Percentiles rank a stretch among this genome's conserved stretches.
Conservation (phyloP, 2,797 vertebrate species). For the Xenentodon cancila region DNA sequence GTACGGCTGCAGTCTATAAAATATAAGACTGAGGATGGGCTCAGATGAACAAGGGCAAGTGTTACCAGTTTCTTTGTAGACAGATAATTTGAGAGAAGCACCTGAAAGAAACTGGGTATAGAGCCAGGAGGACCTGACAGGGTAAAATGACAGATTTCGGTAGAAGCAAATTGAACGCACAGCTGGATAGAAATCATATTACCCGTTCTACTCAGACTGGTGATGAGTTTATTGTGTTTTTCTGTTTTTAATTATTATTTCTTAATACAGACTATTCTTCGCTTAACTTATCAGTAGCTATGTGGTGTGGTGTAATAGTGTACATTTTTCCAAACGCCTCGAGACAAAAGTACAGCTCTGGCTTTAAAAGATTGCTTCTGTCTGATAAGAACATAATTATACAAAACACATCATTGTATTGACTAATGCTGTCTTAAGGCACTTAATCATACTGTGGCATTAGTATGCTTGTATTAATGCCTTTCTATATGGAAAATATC, state of each 20-base stretch:
- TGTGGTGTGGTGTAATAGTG: constrained; percentile 49
- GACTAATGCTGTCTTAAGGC: constrained; percentile 52
- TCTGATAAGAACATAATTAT: constrained; percentile 62
- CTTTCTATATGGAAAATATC: constrained; percentile 43
- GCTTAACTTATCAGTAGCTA: constrained; percentile 72
- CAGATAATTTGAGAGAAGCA: constrained; percentile 18
- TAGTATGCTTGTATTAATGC: constrained; percentile 35
- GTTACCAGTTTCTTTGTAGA: constrained; percentile 5
- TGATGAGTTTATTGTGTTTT: constrained; percentile 59
- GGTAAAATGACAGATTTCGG: constrained; percentile 37
- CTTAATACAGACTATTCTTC: constrained; percentile 71
- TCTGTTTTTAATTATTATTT: constrained; percentile 61
- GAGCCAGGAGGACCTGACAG: constrained; percentile 38
- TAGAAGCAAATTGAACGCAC: constrained; percentile 42
- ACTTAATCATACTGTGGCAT: constrained; percentile 47
- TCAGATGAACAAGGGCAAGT: constrained; percentile 10
- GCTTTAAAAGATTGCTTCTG: constrained; percentile 47
- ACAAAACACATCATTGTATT: constrained; percentile 55
- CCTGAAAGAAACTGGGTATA: constrained; percentile 29
- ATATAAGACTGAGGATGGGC: constrained; percentile 15
- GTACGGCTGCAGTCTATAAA: constrained; percentile 14
- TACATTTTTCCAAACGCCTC: constrained; percentile 55
- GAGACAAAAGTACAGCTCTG: constrained; percentile 38
- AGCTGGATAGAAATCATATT: constrained; percentile 62
- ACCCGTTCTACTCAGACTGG: constrained; percentile 44